These are phyloP conservation scores for Pachypsylla venusta DNA, from an alignment of 1,140 invertebrate species.

Conservation along the genomic window DNA sequence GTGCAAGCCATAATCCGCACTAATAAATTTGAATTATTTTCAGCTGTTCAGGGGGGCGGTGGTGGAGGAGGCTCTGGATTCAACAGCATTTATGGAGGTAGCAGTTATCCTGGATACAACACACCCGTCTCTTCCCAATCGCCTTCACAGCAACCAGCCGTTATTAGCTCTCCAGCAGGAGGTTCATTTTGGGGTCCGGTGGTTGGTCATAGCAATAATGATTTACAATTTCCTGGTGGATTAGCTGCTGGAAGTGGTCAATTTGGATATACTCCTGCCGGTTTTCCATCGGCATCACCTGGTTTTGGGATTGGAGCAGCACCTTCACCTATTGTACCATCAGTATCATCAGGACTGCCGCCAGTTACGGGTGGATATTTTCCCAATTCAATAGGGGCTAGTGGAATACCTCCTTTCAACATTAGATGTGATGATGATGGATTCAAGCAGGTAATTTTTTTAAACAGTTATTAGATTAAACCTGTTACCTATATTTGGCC, in stretches of 20 bases:
- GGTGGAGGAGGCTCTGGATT: constrained; percentile 20
- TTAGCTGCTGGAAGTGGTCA: constrained; percentile 24
- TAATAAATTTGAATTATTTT: no score
- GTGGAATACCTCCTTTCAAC: constrained; percentile 25
- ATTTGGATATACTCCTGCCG: constrained; percentile 11
- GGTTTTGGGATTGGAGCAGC: constrained; percentile 12
- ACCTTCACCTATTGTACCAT: constrained; percentile 1
- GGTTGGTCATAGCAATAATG: constrained; percentile 21
- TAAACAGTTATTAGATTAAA: no score
- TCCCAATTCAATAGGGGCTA: constrained; percentile 5
- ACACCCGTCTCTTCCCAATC: constrained; percentile 26
- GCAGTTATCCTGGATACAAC: constrained; percentile 20
- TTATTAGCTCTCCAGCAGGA: constrained; percentile 25
- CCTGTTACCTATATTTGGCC: no score
- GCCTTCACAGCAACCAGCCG: constrained; percentile 23
- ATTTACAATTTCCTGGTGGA: not conserved
- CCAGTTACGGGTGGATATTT: not conserved
- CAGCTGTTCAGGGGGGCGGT: no score
- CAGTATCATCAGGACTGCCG: constrained; percentile 13
- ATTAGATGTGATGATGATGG: constrained; percentile 60
- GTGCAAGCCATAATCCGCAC: no score
- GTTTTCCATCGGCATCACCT: not conserved
- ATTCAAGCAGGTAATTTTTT: constrained; percentile 54
- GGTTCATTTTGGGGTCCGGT: constrained; percentile 29
- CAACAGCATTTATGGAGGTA: constrained; percentile 17